Conservation (phyloP, 2,113 vertebrate genomes). For the Pyxicephalus adspersus region DNA sequence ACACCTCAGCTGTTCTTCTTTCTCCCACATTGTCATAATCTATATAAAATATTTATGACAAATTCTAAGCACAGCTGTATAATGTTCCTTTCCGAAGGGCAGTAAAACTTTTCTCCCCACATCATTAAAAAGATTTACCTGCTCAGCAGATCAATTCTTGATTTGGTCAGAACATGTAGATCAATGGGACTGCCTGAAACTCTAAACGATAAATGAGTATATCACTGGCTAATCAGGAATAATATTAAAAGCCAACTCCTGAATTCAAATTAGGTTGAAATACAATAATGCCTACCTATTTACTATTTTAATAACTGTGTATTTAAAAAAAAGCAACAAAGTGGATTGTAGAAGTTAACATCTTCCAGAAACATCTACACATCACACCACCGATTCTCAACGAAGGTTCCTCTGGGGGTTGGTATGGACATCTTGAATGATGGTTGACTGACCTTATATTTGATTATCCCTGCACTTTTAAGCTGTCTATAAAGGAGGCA, state of each 20-base stretch:
- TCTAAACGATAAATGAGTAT: slow-evolving; percentile 44
- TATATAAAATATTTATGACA: neutral
- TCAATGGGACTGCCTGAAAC: slow-evolving; percentile 46
- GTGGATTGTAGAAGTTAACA: too few species aligned
- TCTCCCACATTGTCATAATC: neutral
- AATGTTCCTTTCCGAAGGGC: slow-evolving; percentile 15
- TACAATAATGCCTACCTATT: neutral
- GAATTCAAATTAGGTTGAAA: slow-evolving; percentile 39
- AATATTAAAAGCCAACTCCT: slow-evolving; percentile 21
- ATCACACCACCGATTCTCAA: too few species aligned
- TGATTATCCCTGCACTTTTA: too few species aligned
- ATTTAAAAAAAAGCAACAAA: too few species aligned
- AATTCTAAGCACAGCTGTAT: neutral
- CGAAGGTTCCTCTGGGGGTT: too few species aligned
- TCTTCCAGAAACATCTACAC: too few species aligned
- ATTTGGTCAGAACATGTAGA: slow-evolving; percentile 24
- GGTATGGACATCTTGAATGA: too few species aligned
- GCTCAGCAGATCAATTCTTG: slow-evolving; percentile 46
- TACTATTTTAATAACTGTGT: neutral
- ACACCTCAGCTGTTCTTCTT: neutral
- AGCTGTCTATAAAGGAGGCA: too few species aligned
- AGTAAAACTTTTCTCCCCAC: slow-evolving; percentile 22
- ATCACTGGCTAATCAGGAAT: slow-evolving; percentile 45
- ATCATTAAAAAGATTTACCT: slow-evolving; percentile 24
- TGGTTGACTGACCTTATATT: too few species aligned